Evolutionary conservation across 2,797 vertebrate species (phyloP), one percentile per base, ranked within the genome.

Genomic region (Amphiprion clarkii): DNA sequence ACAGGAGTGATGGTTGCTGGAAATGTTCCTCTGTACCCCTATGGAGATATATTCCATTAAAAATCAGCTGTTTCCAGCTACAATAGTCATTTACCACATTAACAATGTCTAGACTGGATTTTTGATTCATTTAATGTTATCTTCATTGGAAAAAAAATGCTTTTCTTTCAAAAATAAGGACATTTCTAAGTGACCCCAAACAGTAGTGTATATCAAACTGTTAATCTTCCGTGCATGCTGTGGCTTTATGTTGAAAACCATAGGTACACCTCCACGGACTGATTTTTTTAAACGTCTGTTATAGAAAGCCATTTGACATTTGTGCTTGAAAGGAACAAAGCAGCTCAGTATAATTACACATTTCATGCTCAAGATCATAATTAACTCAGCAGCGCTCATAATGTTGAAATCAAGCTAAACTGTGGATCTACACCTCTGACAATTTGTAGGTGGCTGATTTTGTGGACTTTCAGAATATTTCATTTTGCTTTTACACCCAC

Each of bases 401-500:
- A 67, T 19, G 39, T 57, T 57, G 59, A 76, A 71, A 69, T 83
- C 62, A 71, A 73, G 42, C 71, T 59, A 23, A 72, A 66, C 31
- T 13, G 40, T 16, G 7, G 46, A 29, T 21, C 23, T 56, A 10
- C n/a, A 31, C 60, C 67, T 42, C 29, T 67, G 54, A 58, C 52
- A 78, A 57, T 58, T 70, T 81, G 70, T 64, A 76, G 77, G 75
- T 66, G 81, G 58, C 11, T 62, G 67, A 75, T 81, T 81, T 78
- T 74, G 65, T 83, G 36, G 70, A 89, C 76, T 81, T 87, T 71
- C 9, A 58, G 31, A 72, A 74, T 16, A 55, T 82, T 84, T 84
- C 31, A 83, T 84, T 76, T 74, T 78, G 71, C 48, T 74, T 81
- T 67, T 21, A 81, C 80, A 53, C 84, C 86, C 78, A 88, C 82